These are phyloP conservation scores for Thereva nobilitata DNA, from an alignment of 2,888 invertebrate species.

Conservation along the genomic window DNA sequence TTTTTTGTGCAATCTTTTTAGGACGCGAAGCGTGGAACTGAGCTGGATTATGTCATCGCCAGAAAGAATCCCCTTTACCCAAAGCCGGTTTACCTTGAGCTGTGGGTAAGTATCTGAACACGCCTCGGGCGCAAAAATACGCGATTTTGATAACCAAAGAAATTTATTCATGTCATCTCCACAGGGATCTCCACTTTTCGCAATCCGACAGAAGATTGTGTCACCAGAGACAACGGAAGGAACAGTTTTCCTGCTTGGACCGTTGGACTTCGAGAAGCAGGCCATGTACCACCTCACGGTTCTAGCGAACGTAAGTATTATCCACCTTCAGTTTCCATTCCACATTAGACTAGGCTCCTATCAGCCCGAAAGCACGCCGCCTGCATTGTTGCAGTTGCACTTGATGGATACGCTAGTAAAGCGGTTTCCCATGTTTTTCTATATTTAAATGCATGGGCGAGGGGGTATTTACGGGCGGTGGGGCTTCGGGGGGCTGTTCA, in stretches of 20 bases:
- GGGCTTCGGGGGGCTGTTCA: background rate
- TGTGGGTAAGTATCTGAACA: slow-evolving; percentile 67
- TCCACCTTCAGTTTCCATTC: background rate
- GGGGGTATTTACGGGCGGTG: background rate
- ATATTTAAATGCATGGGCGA: slow-evolving; percentile 3
- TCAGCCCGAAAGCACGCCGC: background rate
- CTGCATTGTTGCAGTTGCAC: no score
- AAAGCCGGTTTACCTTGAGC: slow-evolving; percentile 79
- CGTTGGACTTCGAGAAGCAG: slow-evolving; percentile 85
- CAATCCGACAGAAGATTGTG: slow-evolving; percentile 75
- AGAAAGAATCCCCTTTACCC: slow-evolving; percentile 77
- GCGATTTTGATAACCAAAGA: background rate
- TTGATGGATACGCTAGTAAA: background rate
- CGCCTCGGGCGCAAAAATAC: background rate
- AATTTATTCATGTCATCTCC: slow-evolving; percentile 5
- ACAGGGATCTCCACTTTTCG: slow-evolving; percentile 75
- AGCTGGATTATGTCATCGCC: slow-evolving; percentile 80
- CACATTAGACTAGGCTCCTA: background rate
- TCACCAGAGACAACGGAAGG: slow-evolving; percentile 79
- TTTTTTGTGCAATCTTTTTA: slow-evolving; percentile 56
- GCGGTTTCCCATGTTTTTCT: slow-evolving; percentile 14
- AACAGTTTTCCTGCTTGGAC: slow-evolving; percentile 74
- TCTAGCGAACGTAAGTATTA: slow-evolving; percentile 77
- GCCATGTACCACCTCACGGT: slow-evolving; percentile 87
- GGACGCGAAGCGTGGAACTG: slow-evolving; percentile 78